A percentile compares a stretch with the other conserved stretches of the same genome.
Conservation (phyloP, 2,888 invertebrate genomes). For the Pantelozetes paolii region DNA sequence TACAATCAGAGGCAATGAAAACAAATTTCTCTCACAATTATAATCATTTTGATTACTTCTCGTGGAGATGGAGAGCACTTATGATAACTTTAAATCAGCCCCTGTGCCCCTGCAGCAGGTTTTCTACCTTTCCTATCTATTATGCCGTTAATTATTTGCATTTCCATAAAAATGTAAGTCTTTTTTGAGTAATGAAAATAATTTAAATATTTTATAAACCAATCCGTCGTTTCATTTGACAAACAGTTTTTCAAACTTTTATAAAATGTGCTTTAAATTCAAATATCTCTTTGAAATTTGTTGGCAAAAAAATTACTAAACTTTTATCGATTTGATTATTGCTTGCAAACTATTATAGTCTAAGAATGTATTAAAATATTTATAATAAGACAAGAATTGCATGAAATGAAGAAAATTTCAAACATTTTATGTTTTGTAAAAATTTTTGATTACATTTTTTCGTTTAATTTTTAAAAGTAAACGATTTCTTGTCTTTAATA, state of each 20-base stretch:
- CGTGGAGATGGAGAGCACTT: conserved; percentile 15
- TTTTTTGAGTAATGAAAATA: background rate
- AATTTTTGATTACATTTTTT: too few species aligned
- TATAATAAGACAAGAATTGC: too few species aligned
- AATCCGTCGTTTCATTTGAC: background rate
- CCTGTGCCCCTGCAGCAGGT: background rate
- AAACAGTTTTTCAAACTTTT: too few species aligned
- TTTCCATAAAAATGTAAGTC: conserved; percentile 29
- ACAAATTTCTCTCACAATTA: background rate
- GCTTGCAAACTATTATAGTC: too few species aligned
- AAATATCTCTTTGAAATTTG: background rate
- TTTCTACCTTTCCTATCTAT: conserved; percentile 11
- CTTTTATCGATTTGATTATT: too few species aligned
- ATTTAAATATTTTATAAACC: background rate
- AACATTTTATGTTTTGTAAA: too few species aligned
- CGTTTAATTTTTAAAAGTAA: too few species aligned
- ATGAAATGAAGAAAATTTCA: too few species aligned
- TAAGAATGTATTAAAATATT: too few species aligned
- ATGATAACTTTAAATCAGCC: conserved; percentile 11
- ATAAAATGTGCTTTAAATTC: too few species aligned
- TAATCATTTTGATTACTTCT: background rate
- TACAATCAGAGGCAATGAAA: conserved; percentile 14
- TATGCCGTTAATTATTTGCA: conserved; percentile 29
- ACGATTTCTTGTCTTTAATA: too few species aligned
- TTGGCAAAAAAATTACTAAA: background rate